Evolutionary conservation across 2,888 invertebrate genomes (phyloP), one percentile per base, ranked within the genome.

Genomic region (Ligdia adustata): DNA sequence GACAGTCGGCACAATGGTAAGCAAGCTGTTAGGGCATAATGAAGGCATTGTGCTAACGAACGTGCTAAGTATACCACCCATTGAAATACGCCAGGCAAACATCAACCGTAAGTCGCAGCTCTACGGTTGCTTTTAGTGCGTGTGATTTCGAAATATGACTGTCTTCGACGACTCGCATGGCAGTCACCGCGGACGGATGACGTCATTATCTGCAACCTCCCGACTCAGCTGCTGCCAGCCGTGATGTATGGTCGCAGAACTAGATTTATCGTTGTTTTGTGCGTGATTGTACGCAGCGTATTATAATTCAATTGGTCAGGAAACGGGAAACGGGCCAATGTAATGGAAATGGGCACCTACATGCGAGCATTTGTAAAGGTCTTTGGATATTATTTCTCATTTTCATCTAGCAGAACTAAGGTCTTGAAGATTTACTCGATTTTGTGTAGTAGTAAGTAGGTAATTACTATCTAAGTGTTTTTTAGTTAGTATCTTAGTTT

Each of bases 21-120:
- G 84, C 82, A 79, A 82, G 83, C 80, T 78, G 80, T 75, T 75
- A 72, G 70, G 62, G 67, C 69, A 79, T 85, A 85, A 85, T 85
- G 83, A 85, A 82, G 80, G 79, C 73, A 83, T 85, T 85, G 86
- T 85, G 67, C 50, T 55, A 52, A 50, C 41, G 56, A 50, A 50
- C 47, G 49, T 49, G 41, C 51, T 54, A 46, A 45, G 47, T 52
- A 49, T 48, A 44, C 39, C 37, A 48, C 40, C 47, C 41, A 12
- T 27, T 20, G 15, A 27, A 28, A 22, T 20, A 14, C 28, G 42
- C 29, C 45, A 42, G 14, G 38, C 6, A 24, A 59, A 27, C 41
- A 24, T 33, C 31, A 22, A 55, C 52, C 42, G 35, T 56, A 34
- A 26, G 5, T 27, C 31, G 13, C 4, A 11, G 3, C 1, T 1